Evolutionary conservation across 2,113 vertebrate genomes (phyloP), one percentile per base, ranked within the genome.

Genomic region (Sander lucioperca): DNA sequence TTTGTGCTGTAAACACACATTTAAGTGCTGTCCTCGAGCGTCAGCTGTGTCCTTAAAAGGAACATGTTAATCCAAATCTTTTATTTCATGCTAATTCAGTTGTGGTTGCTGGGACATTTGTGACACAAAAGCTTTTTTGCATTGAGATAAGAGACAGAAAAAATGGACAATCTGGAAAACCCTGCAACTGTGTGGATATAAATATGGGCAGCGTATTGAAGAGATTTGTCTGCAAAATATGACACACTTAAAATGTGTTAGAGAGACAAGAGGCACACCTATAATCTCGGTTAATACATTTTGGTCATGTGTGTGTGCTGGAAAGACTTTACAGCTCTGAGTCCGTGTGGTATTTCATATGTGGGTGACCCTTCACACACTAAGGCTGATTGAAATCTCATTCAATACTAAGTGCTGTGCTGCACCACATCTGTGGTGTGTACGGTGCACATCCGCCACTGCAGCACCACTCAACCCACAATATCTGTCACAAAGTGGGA

Each of bases 341-440:
- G 69, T 51, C 27, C 8, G 23, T 36, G 73, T 50, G 63, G 23
- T 33, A 43, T 74, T 78, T 79, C 68, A 56, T 23, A 56, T 25
- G 30, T 62, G 15, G 27, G 15, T 11, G 47, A 71, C 13, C 25
- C 16, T 13, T 36, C 57, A 14, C 80, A 53, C 23, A 0, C 64
- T 53, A 30, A 50, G 2, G 27, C 39, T 51, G 25, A 36, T 36
- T 73, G 10, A 63, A 64, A 25, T 43, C 30, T 54, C 50, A 18
- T 8, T 43, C 39, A 43, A 11, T 9, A 43, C 39, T 10, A 43
- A 43, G 39, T 43, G 39, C 39, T 39, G 39, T 39, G 39, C 39
- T 43, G 10, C 33, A 33, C 33, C 30, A 30, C 30, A 30, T 30
- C 30, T 30, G 30, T 30, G 30, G 30, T 30, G 30, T 30, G 30